Base-by-base conservation (phyloP, 2,888 invertebrate genomes). In the Trissolcus brochymenae region DNA sequence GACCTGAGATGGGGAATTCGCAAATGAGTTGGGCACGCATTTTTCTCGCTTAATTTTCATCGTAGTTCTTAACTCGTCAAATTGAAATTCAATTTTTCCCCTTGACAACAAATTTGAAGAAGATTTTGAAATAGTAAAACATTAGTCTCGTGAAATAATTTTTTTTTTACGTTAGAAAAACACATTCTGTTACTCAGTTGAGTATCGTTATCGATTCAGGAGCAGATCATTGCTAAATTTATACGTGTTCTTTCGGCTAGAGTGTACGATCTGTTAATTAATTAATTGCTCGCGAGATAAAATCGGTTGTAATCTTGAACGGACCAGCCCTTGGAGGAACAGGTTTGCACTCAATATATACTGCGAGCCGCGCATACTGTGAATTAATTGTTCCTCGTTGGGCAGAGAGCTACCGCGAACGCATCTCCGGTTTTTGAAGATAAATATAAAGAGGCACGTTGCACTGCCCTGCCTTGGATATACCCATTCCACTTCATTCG, bases 251-350 rank as follows among this genome's bases (percentile, higher is more conserved):
- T 70, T 73, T 72, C 62, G 61, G 19, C 59, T 56, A 35, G 49
- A 64, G 73, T 76, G 75, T 77, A 77, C 79, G 73, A 78, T 76
- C 76, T 67, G 78, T 80, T 80, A 80, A 80, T 80, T 80, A 78
- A 78, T 80, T 80, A 78, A 80, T 80, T 78, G 80, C 66, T 25
- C 25, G 6, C 50, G 55, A 60, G 80, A 80, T 76, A 80, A 70
- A 64, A 76, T 78, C 74, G 51, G 51, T 25, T n/a, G 68, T 66
- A 73, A 68, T 70, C 55, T 71, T 65, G 29, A 19, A 59, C 53
- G 51, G 59, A 59, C 49, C 66, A 65, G 70, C 70, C 64, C 67
- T 78, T 21, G 76, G 21, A 40, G 55, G 49, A 80, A 80, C 80
- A 67, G 80, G 80, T 80, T 80, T 78, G 78, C 68, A 57, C 65